Evolutionary conservation across 2,888 invertebrate genomes (phyloP), one percentile per base, ranked within the genome.

Genomic region (Achlya flavicornis): DNA sequence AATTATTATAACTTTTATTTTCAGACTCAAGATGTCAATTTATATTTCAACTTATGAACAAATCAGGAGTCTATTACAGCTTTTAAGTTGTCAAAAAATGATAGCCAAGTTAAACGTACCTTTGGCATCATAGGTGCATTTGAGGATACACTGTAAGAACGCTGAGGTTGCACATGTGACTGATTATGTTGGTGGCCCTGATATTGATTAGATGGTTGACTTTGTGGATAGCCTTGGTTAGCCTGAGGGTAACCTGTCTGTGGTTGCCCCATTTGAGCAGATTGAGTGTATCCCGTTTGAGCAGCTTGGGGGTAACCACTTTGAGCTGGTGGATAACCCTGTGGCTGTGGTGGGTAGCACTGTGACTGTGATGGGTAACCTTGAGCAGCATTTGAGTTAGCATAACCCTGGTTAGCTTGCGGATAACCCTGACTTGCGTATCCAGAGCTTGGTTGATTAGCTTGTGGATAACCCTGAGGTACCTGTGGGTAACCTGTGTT

Each of bases 401-500:
- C 75, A 66, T 83, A 86, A 67, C 81, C 82, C 69, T 80, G 78
- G 74, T 76, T 75, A 33, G 84, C 69, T 66, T 81, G 81, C 16
- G 83, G 79, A 66, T 84, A 86, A 38, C 80, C 76, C 72, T 84
- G 85, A 65, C 74, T 65, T 61, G 84, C 78, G 73, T 76, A 74
- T 68, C 78, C 78, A 70, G 83, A 69, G 53, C 53, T 53, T 53
- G 53, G 53, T 19, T 53, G 53, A 65, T 70, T 78, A 57, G 80
- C 73, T 72, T 78, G 84, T 12, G 84, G 81, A 69, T 87, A 87
- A 16, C 81, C 79, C 64, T 89, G 86, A 70, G 85, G 80, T 72
- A 80, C 85, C 70, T 89, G 86, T 61, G 92, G 90, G 76, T 92
- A 91, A 63, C 89, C 89, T 12, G 84, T 78, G 66, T 72, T 77